These are phyloP conservation scores for Bujurquina vittata DNA, from an alignment of 2,113 vertebrate species.

Conservation along the genomic window DNA sequence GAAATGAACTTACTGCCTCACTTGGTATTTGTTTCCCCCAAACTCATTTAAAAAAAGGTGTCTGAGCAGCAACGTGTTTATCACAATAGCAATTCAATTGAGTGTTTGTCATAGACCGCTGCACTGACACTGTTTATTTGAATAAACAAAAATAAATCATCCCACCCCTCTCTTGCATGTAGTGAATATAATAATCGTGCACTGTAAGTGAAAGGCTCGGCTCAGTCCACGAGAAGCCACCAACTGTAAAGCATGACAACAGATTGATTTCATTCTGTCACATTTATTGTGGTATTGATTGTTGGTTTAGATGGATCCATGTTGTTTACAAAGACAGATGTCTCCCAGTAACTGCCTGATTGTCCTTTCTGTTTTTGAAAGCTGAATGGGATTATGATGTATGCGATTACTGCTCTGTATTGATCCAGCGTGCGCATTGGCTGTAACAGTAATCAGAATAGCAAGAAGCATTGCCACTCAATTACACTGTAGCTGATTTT, in stretches of 20 bases:
- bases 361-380: conserved; percentile 83
- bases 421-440: conserved; percentile 66
- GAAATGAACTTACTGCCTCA: conserved; percentile 55
- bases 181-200: conserved; percentile 55
- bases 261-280: conserved; percentile 43
- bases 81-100: conserved; percentile 68
- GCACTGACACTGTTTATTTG: conserved; percentile 60
- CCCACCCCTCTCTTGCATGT: conserved; percentile 7
- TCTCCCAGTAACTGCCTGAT: conserved; percentile 69
- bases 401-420: conserved; percentile 73
- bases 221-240: conserved; percentile 9
- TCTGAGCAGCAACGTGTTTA: conserved; percentile 56
- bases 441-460: conserved; percentile 52
- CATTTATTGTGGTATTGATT: conserved; percentile 44
- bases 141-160: conserved; percentile 65
- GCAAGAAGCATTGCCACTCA: background rate
- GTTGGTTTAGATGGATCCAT: conserved; percentile 38
- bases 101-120: conserved; percentile 59
- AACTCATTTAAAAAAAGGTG: conserved; percentile 43
- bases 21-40: conserved; percentile 47
- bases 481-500: background rate
- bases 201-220: conserved; percentile 45
- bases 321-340: conserved; percentile 82
- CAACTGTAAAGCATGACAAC: conserved; percentile 9
- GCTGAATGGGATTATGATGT: conserved; percentile 82